A percentile compares a stretch with the other conserved stretches of the same genome.
phyloP scores from a whole-genome alignment of 2,113 vertebrate genomes.

The Cisticola juncidis region DNA sequence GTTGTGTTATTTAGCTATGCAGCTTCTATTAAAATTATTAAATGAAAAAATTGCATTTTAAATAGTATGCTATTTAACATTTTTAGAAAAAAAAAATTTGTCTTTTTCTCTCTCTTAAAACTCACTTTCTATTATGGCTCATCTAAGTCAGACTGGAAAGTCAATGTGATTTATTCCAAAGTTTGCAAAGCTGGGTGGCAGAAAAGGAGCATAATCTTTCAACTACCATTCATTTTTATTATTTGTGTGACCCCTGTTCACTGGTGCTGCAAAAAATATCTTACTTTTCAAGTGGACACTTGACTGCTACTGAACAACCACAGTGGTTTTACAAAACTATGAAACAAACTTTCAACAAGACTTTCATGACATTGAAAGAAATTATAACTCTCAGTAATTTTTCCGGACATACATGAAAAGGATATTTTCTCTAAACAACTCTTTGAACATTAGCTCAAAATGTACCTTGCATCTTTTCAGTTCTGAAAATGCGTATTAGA shows the following conservation, averaged over 20 bases:
- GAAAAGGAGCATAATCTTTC: neutral
- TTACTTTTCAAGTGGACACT: neutral
- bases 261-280: neutral
- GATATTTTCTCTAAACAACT: neutral
- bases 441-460: neutral
- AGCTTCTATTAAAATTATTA: neutral
- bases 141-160: neutral
- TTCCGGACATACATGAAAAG: neutral
- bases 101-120: neutral
- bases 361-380: neutral
- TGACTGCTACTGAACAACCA: neutral
- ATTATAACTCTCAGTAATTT: neutral
- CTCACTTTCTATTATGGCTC: neutral
- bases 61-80: neutral
- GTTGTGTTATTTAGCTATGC: neutral
- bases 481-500: neutral
- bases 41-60: neutral
- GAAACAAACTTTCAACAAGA: neutral
- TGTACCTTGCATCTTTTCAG: neutral
- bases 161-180: neutral
- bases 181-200: neutral
- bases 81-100: neutral
- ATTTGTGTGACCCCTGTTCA: neutral
- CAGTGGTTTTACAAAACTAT: neutral
- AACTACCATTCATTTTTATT: neutral